Base-by-base conservation (phyloP, 2,888 invertebrate genomes). In the Agrotis ipsilon region DNA sequence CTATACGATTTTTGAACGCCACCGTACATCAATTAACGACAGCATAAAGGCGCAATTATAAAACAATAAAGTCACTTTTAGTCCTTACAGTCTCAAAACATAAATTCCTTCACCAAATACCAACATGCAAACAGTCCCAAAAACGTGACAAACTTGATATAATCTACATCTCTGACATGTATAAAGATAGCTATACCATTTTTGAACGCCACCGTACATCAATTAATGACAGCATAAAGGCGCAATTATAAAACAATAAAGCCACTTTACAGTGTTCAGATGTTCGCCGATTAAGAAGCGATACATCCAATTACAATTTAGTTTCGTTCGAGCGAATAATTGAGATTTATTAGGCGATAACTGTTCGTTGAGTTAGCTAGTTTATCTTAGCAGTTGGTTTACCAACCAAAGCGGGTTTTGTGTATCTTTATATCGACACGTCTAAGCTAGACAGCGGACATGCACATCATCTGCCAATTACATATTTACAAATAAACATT, bases 301-400 rank as follows among this genome's bases (percentile, higher is more conserved):
- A 60, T 79, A 80, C 67, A 73, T 70, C 67, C 83, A 81, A 83
- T 84, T 83, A 85, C 85, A 84, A 78, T 78, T 73, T 32, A 70
- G 74, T 75, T 76, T 79, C 39, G 64, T 77, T 70, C 57, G 65
- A 66, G 70, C 60, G 80, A 63, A 46, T 75, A 77, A 82, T 84
- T 88, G 82, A 89, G 87, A 89, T 90, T 89, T 89, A 90, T 89
- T 82, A 68, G 65, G 74, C 60, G 77, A 83, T 78, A 78, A 58
- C 52, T 4, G 27, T 18, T 46, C 1, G 4, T 39, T 7, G 16
- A 52, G 43, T 32, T 48, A 39, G 21, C 3, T 16, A 32, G 9
- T 49, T 54, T 59, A 45, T 73, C 45, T 63, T 59, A 45, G 18
- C 16, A 16, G 19, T 14, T 32, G 11, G 18, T 13, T 21, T 3